Conservation (phyloP, 2,113 vertebrate species). For the Chamaetylas fuelleborni region DNA sequence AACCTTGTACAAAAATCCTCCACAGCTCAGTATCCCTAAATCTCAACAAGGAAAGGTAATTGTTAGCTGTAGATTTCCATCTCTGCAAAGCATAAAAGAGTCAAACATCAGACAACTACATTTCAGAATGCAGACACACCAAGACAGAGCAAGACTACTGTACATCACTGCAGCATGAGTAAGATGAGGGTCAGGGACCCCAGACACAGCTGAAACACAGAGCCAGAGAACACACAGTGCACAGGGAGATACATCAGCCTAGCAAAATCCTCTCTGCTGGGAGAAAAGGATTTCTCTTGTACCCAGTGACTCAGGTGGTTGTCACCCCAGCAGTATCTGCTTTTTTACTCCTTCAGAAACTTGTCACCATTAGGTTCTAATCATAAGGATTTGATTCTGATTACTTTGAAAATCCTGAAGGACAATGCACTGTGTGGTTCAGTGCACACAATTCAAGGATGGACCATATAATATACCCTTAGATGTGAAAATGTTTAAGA, state of each 20-base stretch:
- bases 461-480: neutral
- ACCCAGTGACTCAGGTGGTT: neutral
- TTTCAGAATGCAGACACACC: neutral
- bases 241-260: neutral
- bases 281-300: neutral
- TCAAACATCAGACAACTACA: neutral
- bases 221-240: neutral
- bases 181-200: neutral
- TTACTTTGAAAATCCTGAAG: slow-evolving; percentile 16
- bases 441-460: neutral
- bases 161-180: neutral
- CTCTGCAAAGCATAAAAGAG: neutral
- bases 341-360: neutral
- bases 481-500: slow-evolving; percentile 11
- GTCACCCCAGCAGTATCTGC: neutral
- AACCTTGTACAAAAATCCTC: slow-evolving; percentile 29
- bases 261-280: neutral
- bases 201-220: neutral
- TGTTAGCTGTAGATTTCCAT: neutral
- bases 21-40: neutral
- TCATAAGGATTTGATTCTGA: neutral
- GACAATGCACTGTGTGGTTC: neutral
- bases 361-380: neutral
- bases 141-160: neutral
- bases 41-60: slow-evolving; percentile 15